A percentile compares a stretch with the other conserved stretches of the same genome.
phyloP scores from a whole-genome alignment of 2,797 vertebrate genomes.

The Malurus splendens region DNA sequence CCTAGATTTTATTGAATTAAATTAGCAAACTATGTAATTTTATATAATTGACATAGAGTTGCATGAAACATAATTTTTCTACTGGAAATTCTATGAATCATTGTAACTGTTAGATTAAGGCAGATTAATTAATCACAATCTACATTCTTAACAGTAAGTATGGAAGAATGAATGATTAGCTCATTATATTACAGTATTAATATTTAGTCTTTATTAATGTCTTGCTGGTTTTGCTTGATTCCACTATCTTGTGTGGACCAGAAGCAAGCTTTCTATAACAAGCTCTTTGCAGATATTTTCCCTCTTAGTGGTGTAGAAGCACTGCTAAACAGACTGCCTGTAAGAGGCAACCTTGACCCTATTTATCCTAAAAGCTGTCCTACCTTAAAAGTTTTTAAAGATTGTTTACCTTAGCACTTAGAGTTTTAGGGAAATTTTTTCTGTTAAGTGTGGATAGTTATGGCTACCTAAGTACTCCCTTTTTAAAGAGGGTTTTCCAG shows the following conservation, averaged over 20 bases:
- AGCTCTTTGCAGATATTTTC: not conserved
- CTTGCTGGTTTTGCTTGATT: not conserved
- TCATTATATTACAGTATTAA: not conserved
- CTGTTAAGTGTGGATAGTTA: not conserved
- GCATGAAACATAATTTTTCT: not conserved
- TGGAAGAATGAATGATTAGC: not conserved
- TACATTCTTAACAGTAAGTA: not conserved
- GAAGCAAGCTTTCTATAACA: not conserved
- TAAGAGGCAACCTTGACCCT: not conserved
- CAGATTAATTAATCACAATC: not conserved
- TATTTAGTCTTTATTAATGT: not conserved
- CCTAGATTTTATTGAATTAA: not conserved
- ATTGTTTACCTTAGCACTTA: not conserved
- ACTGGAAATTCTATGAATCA: not conserved
- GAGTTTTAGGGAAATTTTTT: not conserved
- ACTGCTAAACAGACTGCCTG: not conserved
- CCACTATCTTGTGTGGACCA: not conserved
- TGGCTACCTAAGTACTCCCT: not conserved
- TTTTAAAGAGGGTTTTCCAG: not conserved
- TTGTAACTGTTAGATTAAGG: not conserved
- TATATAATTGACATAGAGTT: not conserved
- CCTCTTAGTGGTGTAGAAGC: not conserved
- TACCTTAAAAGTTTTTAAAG: not conserved
- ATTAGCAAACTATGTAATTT: not conserved
- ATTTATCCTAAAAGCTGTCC: not conserved